Base-by-base conservation (phyloP, 2,888 invertebrate genomes). In the Tachina lurida region DNA sequence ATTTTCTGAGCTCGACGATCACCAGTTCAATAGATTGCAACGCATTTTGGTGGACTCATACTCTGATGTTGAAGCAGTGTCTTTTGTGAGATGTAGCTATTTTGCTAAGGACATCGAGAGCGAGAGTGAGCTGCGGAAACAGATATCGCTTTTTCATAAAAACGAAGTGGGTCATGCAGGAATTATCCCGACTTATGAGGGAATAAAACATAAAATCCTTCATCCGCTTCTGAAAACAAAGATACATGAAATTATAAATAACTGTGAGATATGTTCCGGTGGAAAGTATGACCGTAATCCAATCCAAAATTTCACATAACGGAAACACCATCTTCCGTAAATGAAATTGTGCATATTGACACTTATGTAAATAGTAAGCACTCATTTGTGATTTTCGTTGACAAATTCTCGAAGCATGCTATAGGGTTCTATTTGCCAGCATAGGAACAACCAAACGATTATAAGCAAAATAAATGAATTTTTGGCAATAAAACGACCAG, bases 181-280 rank as follows among this genome's bases (percentile, higher is more conserved):
- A 39, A 62, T 62, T 58, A 58, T 58, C 7, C 56, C 56, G 13
- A 58, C 19, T 58, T 58, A 58, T 22, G 56, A 17, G 12, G 31
- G 13, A 5, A 58, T 58, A 8, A 58, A 58, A 31, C 19, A 19
- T 13, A 58, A 58, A 58, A 58, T 58, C 52, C 17, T 17, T 52
- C 13, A 52, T 15, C 52, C 52, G n/a, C 13, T n/a, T 8, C 15
- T 52, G 12, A 52, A 15, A 15, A 15, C 13, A 52, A 52, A 15
- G 15, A 81, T 86, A 71, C 80, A 84, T 15, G 84, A 85, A 62
- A 73, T 86, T 13, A 73, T 87, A 12, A 88, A 87, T 52, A 88
- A 84, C 70, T 87, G 87, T 19, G 84, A 87, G n/a, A 60, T 74
- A 15, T 84, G 84, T 68, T 41, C 43, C 39, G 60, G 76, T 43